Percentiles rank a stretch among this genome's conserved stretches.
Conservation (phyloP, 2,797 vertebrate species). For the Gymnopithys bicolor region DNA sequence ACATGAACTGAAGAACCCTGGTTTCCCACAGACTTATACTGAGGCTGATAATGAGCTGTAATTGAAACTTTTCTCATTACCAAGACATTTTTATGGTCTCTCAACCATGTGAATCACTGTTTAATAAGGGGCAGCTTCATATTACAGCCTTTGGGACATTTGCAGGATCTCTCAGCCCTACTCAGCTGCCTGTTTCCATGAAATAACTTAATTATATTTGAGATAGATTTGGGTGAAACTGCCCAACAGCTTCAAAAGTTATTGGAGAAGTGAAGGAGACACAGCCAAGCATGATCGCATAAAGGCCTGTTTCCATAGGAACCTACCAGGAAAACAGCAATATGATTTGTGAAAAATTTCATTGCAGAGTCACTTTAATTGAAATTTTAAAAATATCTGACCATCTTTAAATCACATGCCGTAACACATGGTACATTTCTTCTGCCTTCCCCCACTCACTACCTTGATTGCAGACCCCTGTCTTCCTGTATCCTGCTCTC, state of each 20-base stretch:
- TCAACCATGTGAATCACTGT: constrained; percentile 42
- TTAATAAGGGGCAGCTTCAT: constrained; percentile 53
- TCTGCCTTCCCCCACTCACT: not conserved
- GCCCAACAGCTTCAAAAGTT: constrained; percentile 62
- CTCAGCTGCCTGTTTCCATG: constrained; percentile 48
- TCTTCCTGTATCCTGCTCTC: not conserved
- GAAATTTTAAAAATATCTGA: constrained; percentile 54
- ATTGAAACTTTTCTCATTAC: constrained; percentile 61
- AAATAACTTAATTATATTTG: constrained; percentile 41
- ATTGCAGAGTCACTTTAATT: constrained; percentile 15
- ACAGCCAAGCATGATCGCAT: constrained; percentile 35
- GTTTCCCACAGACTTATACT: constrained; percentile 19
- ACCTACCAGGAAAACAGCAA: constrained; percentile 49
- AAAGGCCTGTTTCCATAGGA: constrained; percentile 60
- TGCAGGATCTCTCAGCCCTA: constrained; percentile 29
- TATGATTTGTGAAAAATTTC: constrained; percentile 42
- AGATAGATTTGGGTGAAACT: constrained; percentile 49
- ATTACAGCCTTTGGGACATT: constrained; percentile 63
- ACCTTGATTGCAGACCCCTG: not conserved
- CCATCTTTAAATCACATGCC: not conserved
- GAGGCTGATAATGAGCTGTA: constrained; percentile 53
- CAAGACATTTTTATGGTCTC: constrained; percentile 39
- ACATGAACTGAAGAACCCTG: not conserved
- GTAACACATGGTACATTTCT: not conserved
- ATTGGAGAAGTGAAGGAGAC: constrained; percentile 44